Conservation (phyloP, 2,113 vertebrate genomes). For the Ancistrus triradiatus region DNA sequence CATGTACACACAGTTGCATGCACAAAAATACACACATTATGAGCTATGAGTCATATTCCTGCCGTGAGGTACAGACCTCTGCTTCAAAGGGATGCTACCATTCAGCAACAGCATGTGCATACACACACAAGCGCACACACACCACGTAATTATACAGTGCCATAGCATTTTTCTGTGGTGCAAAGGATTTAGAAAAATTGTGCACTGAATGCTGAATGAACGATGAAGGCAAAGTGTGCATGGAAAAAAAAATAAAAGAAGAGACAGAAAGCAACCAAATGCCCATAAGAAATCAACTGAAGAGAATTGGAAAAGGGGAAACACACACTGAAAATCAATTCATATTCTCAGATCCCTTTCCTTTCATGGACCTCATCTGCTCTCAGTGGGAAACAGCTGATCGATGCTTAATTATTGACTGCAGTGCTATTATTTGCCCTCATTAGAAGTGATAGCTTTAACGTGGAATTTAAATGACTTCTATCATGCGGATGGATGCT, state of each 20-base stretch:
- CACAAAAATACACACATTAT: slow-evolving; percentile 28
- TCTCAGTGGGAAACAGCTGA: slow-evolving; percentile 9
- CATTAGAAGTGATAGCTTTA: too few relatives aligned
- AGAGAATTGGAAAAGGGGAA: background rate
- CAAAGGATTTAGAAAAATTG: background rate
- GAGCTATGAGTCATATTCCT: slow-evolving; percentile 38
- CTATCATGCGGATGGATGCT: too few relatives aligned
- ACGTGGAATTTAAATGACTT: too few relatives aligned
- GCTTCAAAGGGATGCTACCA: too few relatives aligned
- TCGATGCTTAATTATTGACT: slow-evolving; percentile 38
- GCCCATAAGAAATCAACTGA: too few relatives aligned
- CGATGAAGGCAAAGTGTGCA: background rate
- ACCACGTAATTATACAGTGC: slow-evolving; percentile 3
- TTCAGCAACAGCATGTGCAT: slow-evolving; percentile 1
- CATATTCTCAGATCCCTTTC: background rate
- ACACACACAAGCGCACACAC: slow-evolving; percentile 12
- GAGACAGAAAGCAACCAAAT: slow-evolving; percentile 26
- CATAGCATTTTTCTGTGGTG: background rate
- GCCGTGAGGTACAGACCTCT: slow-evolving; percentile 19
- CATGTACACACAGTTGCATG: slow-evolving; percentile 15
- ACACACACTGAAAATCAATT: background rate
- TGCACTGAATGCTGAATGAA: background rate
- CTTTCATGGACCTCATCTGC: background rate
- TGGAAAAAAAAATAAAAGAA: slow-evolving; percentile 7
- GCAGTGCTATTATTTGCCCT: too few relatives aligned